Evolutionary conservation across 1,140 invertebrate species (phyloP), one percentile per base, ranked within the genome.

Genomic region (Meloidogyne floridensis): DNA sequence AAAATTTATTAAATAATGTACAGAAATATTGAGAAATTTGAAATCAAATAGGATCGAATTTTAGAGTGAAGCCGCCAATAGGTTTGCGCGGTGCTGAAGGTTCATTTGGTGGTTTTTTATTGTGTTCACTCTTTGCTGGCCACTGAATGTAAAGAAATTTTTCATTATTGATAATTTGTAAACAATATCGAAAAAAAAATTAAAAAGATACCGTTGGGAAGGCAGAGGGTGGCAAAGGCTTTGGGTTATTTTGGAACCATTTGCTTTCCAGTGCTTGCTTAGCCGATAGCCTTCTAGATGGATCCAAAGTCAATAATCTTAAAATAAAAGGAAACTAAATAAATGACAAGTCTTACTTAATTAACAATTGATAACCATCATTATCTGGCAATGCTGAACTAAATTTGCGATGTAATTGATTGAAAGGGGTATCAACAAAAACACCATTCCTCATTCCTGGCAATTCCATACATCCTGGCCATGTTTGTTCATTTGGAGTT

Each of bases 181-280:
- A 73, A 18, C 32, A 32, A 18, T 15, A 73, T 3, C 42, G 51
- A 15, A 15, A 18, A 73, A 2, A 43, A 15, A 15, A 3, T 3
- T 10, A 32, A 32, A 51, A 76, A 51, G n/a, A 72, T 54, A 72
- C 70, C 13, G 97, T 98, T 3, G 98, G 97, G 90, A 99, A 99
- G 95, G 98, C 96, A 32, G 94, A 94, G 3, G 96, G 96, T 90
- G 96, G 94, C 82, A 98, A 95, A n/a, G 97, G 94, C 77, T 94
- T 90, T 0, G 98, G 98, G 43, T 93, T 92, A 91, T 99, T 97
- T 82, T 93, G 87, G 88, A 99, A 99, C 90, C 96, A 99, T 9
- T 93, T 91, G 89, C 98, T 95, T 82, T 93, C 93, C 2, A 97
- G 88, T 0, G 95, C 96, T 75, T 94, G 93, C 86, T 97, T 95